These are phyloP conservation scores for Gymnarchus niloticus DNA, from an alignment of 2,113 vertebrate species.

Conservation along the genomic window DNA sequence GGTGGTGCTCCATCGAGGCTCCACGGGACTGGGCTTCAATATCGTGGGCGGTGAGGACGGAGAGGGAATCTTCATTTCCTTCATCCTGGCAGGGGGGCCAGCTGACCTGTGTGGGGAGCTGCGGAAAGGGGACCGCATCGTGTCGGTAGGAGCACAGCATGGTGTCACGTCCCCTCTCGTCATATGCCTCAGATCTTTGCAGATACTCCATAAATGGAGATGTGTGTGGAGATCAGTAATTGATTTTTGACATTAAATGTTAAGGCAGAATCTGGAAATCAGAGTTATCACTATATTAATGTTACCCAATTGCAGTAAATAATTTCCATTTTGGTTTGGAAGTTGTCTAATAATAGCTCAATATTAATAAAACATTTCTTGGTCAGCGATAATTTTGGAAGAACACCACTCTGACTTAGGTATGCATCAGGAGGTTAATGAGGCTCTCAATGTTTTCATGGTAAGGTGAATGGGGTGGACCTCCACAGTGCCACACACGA, in stretches of 20 bases:
- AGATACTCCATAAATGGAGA: neutral
- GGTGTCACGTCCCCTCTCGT: too few species aligned
- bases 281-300: neutral
- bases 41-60: slow-evolving; percentile 97
- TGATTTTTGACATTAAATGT: too few species aligned
- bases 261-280: neutral
- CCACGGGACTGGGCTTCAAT: slow-evolving; percentile 95
- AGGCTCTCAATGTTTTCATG: neutral
- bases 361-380: neutral
- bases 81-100: slow-evolving; percentile 94
- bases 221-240: neutral
- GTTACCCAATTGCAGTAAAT: neutral
- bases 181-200: neutral
- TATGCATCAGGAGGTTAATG: neutral
- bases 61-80: slow-evolving; percentile 98
- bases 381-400: neutral
- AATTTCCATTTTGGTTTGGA: neutral
- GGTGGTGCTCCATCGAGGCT: slow-evolving; percentile 85
- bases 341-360: neutral
- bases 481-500: slow-evolving; percentile 88
- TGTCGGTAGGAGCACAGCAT: slow-evolving; percentile 78
- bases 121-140: slow-evolving; percentile 89
- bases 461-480: slow-evolving; percentile 89
- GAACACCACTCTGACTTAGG: neutral
- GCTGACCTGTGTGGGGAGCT: slow-evolving; percentile 94